Conservation (phyloP, 1,140 invertebrate genomes). For the Oscheius sp. region DNA sequence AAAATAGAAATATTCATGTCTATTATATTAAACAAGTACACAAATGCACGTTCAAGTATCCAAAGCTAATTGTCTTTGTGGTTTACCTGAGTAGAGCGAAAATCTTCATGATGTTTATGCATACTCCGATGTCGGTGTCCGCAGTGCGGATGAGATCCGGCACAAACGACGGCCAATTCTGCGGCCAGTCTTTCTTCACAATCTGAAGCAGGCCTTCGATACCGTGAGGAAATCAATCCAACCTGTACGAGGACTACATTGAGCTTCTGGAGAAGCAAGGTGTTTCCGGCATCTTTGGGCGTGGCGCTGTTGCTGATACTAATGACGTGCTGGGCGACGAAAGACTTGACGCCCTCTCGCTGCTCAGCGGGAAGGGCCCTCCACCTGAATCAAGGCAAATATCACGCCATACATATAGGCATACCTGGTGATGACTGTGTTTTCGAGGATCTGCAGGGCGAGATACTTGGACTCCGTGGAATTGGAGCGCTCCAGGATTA, state of each 20-base stretch:
- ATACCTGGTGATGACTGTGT: conserved; percentile 84
- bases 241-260: conserved; percentile 85
- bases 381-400: conserved; percentile 71
- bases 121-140: conserved; percentile 95
- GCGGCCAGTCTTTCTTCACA: conserved; percentile 97
- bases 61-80: not conserved
- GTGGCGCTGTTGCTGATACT: conserved; percentile 89
- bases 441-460: conserved; percentile 96
- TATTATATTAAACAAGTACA: not conserved
- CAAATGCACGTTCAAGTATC: not conserved
- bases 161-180: conserved; percentile 98
- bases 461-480: conserved; percentile 99
- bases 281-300: conserved; percentile 63
- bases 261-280: conserved; percentile 94
- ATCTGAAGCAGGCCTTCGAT: conserved; percentile 73
- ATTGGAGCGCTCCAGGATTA: conserved; percentile 87
- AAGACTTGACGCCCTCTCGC: conserved; percentile 77
- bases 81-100: conserved; percentile 75
- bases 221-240: not conserved
- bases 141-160: conserved; percentile 96
- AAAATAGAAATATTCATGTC: not conserved
- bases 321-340: conserved; percentile 76
- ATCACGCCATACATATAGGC: not conserved
- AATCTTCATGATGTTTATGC: conserved; percentile 99
- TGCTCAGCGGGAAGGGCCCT: conserved; percentile 96